phyloP scores from a whole-genome alignment of 2,113 vertebrate species.

The Bambusicola thoracicus region DNA sequence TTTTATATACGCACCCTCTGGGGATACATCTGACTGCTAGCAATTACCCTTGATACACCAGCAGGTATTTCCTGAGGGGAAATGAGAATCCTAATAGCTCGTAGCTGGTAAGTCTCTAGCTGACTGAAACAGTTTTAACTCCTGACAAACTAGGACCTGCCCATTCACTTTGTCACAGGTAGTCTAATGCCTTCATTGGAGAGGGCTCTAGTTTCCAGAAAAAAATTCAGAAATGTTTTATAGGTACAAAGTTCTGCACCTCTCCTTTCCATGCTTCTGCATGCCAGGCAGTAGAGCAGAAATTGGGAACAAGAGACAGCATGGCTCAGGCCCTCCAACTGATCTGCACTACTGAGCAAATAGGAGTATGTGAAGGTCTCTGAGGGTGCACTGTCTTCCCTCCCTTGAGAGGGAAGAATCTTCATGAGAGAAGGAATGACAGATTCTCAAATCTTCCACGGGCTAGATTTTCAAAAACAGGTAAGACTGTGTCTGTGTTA shows the following conservation, averaged over 20 bases:
- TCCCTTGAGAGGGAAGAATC: slow-evolving; percentile 36
- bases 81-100: slow-evolving; percentile 59
- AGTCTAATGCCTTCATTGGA: neutral
- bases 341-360: neutral
- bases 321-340: neutral
- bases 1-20: slow-evolving; percentile 51
- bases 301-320: neutral
- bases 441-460: neutral
- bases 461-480: slow-evolving; percentile 25
- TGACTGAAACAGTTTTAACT: slow-evolving; percentile 55
- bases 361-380: neutral
- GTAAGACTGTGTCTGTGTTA: neutral
- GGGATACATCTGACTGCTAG: slow-evolving; percentile 55
- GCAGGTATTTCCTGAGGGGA: slow-evolving; percentile 72
- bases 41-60: slow-evolving; percentile 71
- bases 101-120: slow-evolving; percentile 43
- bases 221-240: neutral
- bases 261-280: neutral
- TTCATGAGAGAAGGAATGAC: neutral
- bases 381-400: neutral
- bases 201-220: neutral
- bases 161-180: slow-evolving; percentile 3
- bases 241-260: neutral
- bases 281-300: slow-evolving; percentile 15
- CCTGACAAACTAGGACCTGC: neutral